Evolutionary conservation across 2,888 invertebrate genomes (phyloP).

Genomic region (Agrochola lota): DNA sequence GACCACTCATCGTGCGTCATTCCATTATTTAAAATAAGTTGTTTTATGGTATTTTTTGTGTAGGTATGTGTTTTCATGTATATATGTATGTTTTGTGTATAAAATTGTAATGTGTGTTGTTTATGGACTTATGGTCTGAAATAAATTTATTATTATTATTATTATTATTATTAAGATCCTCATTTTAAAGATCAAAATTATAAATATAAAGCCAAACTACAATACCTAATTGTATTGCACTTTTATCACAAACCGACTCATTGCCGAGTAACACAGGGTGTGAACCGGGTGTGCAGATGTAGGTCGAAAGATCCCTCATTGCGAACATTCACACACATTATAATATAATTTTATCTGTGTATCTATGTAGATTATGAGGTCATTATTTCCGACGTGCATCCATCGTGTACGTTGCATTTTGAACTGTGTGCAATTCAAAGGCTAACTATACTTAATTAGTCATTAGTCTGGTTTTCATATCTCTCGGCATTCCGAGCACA

Average conservation of each 20-base stretch:
- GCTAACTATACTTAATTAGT: not conserved
- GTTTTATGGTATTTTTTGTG: too few relatives aligned
- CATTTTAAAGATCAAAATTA: not conserved
- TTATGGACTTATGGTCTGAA: too few relatives aligned
- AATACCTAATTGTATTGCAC: slow-evolving; percentile 6
- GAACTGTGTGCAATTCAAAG: slow-evolving; percentile 27
- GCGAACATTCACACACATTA: slow-evolving; percentile 15
- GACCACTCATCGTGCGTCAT: too few relatives aligned
- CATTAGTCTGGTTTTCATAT: too few relatives aligned
- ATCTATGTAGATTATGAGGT: slow-evolving; percentile 54
- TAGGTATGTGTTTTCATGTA: too few relatives aligned
- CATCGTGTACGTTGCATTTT: slow-evolving; percentile 41
- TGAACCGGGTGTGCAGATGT: slow-evolving; percentile 17
- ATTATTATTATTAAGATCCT: too few relatives aligned
- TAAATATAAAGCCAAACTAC: not conserved
- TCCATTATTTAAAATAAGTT: too few relatives aligned
- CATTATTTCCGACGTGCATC: slow-evolving; percentile 51
- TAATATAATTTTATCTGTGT: slow-evolving; percentile 30
- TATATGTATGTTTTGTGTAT: too few relatives aligned
- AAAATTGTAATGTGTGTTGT: too few relatives aligned
- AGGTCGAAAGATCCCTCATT: slow-evolving; percentile 19
- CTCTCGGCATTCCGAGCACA: too few relatives aligned
- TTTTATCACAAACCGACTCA: slow-evolving; percentile 36
- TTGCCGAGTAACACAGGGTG: not conserved
- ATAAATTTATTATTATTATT: too few relatives aligned